Base-by-base conservation (phyloP, 2,797 vertebrate species). In the Galago senegalensis region DNA sequence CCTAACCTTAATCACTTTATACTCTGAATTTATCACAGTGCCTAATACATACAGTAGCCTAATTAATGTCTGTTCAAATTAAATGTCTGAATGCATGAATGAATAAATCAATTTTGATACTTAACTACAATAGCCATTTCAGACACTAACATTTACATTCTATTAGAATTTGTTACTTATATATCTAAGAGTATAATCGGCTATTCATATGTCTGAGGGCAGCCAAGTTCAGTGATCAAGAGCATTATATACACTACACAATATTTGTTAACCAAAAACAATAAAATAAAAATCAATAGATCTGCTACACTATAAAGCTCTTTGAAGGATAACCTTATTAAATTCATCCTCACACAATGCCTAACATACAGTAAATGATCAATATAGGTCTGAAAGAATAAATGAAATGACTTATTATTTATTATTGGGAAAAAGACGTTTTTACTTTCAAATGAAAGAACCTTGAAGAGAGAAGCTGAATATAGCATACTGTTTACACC, bases 151-250 rank as follows among this genome's bases (percentile, higher is more conserved):
- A 89, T 73, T 89, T 93, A 40, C 20, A 82, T 75, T 91, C 58
- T 40, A 93, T 40, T 83, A 84, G 31, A 95, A 94, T 92, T 95
- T 84, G 29, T 29, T 93, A 79, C 85, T 85, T 92, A 79, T 88
- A 40, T 40, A 34, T 95, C 63, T 93, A 86, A 86, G 37, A 82
- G 34, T 10, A 29, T 58, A 94, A 95, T 87, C 69, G 91, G 58
- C 31, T 83, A 83, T 95, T 92, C 61, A 65, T 56, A 89, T 75
- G 37, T 87, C 56, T 72, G 2, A 3, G 13, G 21, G 34, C 7
- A 91, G 67, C 18, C 53, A 84, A 87, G 25, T 63, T 85, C 46
- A 83, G 43, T 88, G 27, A 85, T 84, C 40, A 93, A 92, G n/a
- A 87, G 1, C 34, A 96, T 20, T 73, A 83, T n/a, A 79, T 60